Percentiles rank a stretch among this genome's conserved stretches.
These are phyloP conservation scores for Dendrocincla fuliginosa DNA, from an alignment of 2,797 vertebrate genomes.

Conservation along the genomic window DNA sequence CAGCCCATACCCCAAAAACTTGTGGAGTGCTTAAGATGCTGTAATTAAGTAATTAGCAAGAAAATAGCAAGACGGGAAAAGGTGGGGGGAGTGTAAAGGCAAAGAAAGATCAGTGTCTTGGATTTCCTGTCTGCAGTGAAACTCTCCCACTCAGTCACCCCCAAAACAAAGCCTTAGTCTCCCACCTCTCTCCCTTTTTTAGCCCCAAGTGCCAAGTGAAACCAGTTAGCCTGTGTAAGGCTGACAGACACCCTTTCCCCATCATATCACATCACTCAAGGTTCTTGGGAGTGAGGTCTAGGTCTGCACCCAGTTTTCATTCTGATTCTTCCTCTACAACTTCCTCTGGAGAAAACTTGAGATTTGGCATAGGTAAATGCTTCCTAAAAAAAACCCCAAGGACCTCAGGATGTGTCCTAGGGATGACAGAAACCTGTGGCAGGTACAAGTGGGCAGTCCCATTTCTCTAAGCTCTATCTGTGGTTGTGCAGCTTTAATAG, in stretches of 20 bases:
- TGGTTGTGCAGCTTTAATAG: background rate
- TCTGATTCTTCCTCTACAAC: background rate
- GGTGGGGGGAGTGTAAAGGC: fast-evolving
- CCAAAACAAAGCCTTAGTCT: background rate
- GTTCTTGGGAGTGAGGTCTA: background rate
- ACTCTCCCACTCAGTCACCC: fast-evolving
- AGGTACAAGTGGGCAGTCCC: background rate
- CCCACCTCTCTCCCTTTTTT: background rate
- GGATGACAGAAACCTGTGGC: background rate
- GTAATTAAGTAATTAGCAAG: background rate
- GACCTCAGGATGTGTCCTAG: background rate
- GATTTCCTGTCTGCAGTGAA: background rate
- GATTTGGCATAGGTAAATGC: background rate
- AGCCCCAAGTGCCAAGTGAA: background rate
- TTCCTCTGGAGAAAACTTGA: background rate
- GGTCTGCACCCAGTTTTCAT: background rate
- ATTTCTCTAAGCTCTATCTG: background rate
- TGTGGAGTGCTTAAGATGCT: background rate
- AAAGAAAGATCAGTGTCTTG: background rate
- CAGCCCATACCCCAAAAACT: background rate
- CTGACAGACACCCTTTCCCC: background rate
- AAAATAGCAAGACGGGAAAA: background rate
- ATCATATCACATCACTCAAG: background rate
- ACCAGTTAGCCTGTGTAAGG: background rate
- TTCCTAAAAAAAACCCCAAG: background rate